Evolutionary conservation across 2,797 vertebrate species (phyloP).

Genomic region (Chloroceryle amazona): DNA sequence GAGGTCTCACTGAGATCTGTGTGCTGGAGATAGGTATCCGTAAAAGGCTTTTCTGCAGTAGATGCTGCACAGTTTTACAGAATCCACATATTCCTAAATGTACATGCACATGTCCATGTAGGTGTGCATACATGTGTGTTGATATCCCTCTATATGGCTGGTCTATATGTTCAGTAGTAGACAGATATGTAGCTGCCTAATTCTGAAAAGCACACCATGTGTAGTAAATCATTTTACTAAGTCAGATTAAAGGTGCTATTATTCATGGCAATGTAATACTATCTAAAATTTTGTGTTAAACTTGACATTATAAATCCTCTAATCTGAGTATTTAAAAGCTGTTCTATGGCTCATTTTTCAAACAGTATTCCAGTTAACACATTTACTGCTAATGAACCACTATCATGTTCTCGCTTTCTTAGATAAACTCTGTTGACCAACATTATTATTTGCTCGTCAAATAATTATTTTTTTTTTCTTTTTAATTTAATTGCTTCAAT

Average conservation of each 20-base stretch:
- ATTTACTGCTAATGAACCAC: slow-evolving; percentile 90
- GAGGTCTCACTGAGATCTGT: background rate
- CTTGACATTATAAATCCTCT: slow-evolving; percentile 98
- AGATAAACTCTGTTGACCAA: slow-evolving; percentile 99
- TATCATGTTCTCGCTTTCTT: slow-evolving; percentile 88
- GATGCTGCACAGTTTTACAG: background rate
- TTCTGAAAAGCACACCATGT: slow-evolving; percentile 48
- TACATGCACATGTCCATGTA: background rate
- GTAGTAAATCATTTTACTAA: slow-evolving; percentile 82
- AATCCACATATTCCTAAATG: background rate
- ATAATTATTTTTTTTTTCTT: slow-evolving; percentile 94
- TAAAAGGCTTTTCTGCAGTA: background rate
- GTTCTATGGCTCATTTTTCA: slow-evolving; percentile 93
- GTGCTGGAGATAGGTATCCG: background rate
- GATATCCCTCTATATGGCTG: background rate
- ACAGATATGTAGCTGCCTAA: slow-evolving; percentile 50
- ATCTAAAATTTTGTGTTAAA: slow-evolving; percentile 92
- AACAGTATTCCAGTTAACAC: slow-evolving; percentile 90
- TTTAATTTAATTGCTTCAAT: slow-evolving; percentile 99
- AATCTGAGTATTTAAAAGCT: slow-evolving; percentile 93
- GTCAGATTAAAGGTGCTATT: slow-evolving; percentile 87
- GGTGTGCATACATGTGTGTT: background rate
- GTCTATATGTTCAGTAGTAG: background rate
- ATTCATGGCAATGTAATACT: slow-evolving; percentile 84
- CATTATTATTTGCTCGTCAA: slow-evolving; percentile 96